Percentiles rank a stretch among this genome's conserved stretches.
Conservation (phyloP, 2,113 vertebrate genomes). For the Oreotrochilus melanogaster region DNA sequence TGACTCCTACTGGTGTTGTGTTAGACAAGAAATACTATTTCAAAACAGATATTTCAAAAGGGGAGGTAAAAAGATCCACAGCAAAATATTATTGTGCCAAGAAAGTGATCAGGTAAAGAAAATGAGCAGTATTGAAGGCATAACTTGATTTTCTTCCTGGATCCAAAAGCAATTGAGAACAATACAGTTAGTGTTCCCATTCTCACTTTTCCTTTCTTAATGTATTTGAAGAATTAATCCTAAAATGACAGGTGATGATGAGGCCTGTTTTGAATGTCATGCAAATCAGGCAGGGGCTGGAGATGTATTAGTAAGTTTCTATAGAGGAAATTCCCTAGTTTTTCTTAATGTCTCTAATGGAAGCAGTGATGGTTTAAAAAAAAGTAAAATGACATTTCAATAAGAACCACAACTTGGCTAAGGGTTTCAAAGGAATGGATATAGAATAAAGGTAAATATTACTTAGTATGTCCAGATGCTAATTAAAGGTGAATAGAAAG, state of each 20-base stretch:
- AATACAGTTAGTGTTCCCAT: neutral
- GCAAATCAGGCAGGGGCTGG: neutral
- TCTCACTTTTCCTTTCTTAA: neutral
- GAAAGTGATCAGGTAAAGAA: neutral
- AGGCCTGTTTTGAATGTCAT: neutral
- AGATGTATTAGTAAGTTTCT: neutral
- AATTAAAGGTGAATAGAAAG: neutral
- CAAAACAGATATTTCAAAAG: neutral
- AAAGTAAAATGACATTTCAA: neutral
- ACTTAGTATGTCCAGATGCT: neutral
- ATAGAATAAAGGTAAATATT: neutral
- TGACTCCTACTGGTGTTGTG: neutral
- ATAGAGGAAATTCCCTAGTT: neutral
- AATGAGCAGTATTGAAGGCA: neutral
- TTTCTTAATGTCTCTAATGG: neutral
- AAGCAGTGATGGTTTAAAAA: neutral
- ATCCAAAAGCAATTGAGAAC: neutral
- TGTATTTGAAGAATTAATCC: neutral
- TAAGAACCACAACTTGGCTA: neutral
- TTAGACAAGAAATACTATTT: neutral
- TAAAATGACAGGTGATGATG: neutral
- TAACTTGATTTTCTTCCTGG: neutral
- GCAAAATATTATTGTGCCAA: neutral
- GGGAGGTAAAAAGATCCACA: neutral
- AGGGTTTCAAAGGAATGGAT: neutral